These are phyloP conservation scores for Cryptus armator DNA, from an alignment of 2,888 invertebrate genomes.

Conservation along the genomic window DNA sequence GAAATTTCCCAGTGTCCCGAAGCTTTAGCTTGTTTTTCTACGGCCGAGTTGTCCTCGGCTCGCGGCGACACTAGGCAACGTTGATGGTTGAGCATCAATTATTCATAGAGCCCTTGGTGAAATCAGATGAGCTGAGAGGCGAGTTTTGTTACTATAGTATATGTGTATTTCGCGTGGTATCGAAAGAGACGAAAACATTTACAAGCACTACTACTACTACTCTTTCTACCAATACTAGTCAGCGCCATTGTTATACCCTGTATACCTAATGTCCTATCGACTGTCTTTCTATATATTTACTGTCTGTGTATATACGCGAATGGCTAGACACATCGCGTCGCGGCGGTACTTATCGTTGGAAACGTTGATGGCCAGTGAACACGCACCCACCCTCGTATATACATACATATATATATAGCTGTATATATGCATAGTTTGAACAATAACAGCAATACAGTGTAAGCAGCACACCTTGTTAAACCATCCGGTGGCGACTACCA, in stretches of 20 bases:
- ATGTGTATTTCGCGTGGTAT: constrained; percentile 3
- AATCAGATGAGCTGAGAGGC: constrained; percentile 60
- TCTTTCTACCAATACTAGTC: too few relatives aligned
- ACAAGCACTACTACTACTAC: background rate
- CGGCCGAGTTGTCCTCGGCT: background rate
- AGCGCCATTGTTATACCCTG: constrained; percentile 29
- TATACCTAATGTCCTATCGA: constrained; percentile 53
- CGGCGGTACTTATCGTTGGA: constrained; percentile 69
- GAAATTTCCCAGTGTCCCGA: background rate
- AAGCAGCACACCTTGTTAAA: constrained; percentile 11
- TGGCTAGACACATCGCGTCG: constrained; percentile 50
- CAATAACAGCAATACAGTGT: constrained; percentile 1
- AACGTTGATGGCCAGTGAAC: constrained; percentile 70
- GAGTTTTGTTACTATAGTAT: background rate
- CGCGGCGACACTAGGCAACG: constrained; percentile 33
- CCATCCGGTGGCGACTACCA: background rate
- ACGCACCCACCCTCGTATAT: constrained; percentile 65
- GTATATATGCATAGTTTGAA: background rate
- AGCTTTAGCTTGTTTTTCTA: constrained; percentile 2
- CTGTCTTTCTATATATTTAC: constrained; percentile 45
- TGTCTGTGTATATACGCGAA: constrained; percentile 39
- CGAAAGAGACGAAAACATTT: background rate
- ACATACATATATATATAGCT: background rate
- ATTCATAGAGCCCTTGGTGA: constrained; percentile 58
- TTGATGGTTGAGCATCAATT: constrained; percentile 51